These are phyloP conservation scores for Hippocampus zosterae DNA, from an alignment of 2,113 vertebrate genomes.

Conservation along the genomic window DNA sequence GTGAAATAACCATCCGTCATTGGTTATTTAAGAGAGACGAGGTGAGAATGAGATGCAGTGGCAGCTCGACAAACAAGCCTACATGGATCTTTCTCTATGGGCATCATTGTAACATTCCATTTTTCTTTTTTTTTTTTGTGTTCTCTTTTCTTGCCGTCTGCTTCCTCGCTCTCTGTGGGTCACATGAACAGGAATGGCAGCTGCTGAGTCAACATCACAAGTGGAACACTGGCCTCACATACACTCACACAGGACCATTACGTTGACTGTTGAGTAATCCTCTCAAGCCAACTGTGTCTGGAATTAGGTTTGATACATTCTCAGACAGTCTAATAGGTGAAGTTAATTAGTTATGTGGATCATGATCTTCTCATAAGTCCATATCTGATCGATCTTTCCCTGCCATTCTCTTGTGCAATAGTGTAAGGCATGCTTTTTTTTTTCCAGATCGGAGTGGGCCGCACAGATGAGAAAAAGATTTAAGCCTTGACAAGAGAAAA, in stretches of 20 bases:
- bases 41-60: not conserved
- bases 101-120: conserved; percentile 7
- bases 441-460: no score
- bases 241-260: conserved; percentile 19
- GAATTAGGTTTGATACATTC: conserved; percentile 39
- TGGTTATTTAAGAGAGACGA: conserved; percentile 18
- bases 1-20: conserved; percentile 18
- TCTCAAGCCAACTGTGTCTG: conserved; percentile 28
- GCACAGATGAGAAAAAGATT: no score
- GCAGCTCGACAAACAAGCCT: not conserved
- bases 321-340: conserved; percentile 38
- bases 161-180: conserved; percentile 44
- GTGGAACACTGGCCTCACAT: conserved; percentile 42
- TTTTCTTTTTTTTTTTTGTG: conserved; percentile 22
- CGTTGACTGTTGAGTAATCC: conserved; percentile 38
- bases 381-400: not conserved
- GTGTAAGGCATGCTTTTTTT: no score
- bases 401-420: not conserved
- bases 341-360: conserved; percentile 25
- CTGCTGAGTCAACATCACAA: conserved; percentile 65
- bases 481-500: no score
- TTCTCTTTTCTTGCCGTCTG: not conserved
- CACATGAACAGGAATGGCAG: conserved; percentile 43
- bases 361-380: conserved; percentile 13
- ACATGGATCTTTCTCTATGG: conserved; percentile 1